phyloP scores from a whole-genome alignment of 2,888 invertebrate genomes.

The Xanthorhoe designata region DNA sequence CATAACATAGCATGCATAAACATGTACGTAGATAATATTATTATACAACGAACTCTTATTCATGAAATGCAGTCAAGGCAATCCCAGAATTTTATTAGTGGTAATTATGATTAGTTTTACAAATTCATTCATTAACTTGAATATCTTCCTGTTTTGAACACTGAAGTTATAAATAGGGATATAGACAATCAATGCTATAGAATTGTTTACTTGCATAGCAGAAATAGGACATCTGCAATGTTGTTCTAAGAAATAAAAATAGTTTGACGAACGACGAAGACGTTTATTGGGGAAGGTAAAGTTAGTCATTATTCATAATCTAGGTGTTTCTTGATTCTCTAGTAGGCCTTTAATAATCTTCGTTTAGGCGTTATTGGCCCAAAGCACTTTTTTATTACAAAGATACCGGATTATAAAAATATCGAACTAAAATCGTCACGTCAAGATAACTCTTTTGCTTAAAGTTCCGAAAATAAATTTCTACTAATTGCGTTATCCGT shows the following conservation, averaged over 20 bases:
- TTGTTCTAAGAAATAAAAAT: background rate
- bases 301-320: background rate
- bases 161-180: constrained; percentile 14
- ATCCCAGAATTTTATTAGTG: background rate
- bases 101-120: constrained; percentile 3
- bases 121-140: constrained; percentile 21
- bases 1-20: too few species aligned
- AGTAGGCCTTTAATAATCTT: background rate
- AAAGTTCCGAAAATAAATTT: too few species aligned
- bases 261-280: background rate
- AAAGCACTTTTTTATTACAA: too few species aligned
- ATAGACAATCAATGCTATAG: background rate
- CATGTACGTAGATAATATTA: too few species aligned
- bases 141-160: constrained; percentile 13
- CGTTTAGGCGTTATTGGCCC: too few species aligned
- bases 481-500: too few species aligned
- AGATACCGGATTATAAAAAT: too few species aligned
- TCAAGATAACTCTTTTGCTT: too few species aligned
- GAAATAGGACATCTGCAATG: background rate
- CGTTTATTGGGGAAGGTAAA: background rate
- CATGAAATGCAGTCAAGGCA: background rate
- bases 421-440: too few species aligned
- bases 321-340: background rate
- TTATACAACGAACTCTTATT: too few species aligned
- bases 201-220: constrained; percentile 1